Evolutionary conservation across 2,113 vertebrate species (phyloP).

Genomic region (Ochotona curzoniae): DNA sequence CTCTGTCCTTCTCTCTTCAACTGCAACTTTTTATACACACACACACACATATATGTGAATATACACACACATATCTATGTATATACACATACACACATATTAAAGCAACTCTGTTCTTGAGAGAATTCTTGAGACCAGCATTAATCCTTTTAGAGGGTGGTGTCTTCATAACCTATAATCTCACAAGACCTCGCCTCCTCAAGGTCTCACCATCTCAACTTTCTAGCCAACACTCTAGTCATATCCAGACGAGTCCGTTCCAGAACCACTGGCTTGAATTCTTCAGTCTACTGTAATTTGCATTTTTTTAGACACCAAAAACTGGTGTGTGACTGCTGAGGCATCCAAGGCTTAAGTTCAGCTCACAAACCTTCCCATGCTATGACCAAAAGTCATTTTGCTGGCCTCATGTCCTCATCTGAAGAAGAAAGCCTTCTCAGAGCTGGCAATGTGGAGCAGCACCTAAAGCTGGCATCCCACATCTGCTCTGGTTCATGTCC

Average conservation of each 20-base stretch:
- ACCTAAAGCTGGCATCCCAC: too few species aligned
- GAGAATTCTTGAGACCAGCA: background rate
- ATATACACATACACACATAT: too few species aligned
- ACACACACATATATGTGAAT: too few species aligned
- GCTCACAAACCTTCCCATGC: too few species aligned
- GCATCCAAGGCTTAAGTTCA: background rate
- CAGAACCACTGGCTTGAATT: background rate
- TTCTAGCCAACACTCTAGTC: background rate
- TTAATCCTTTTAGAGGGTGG: background rate
- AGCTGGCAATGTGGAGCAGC: too few species aligned
- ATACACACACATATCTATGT: too few species aligned
- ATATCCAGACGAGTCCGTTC: background rate
- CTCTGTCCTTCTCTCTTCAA: too few species aligned
- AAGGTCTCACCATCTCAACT: background rate
- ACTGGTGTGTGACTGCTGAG: background rate
- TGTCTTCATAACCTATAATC: background rate
- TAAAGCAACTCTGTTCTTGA: background rate
- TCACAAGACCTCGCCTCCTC: background rate
- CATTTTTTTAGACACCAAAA: background rate
- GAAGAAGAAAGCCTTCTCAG: background rate
- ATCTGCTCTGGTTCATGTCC: too few species aligned
- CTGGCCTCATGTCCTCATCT: background rate
- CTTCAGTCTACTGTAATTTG: background rate
- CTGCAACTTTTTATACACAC: too few species aligned
- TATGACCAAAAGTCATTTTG: accelerated